These are phyloP conservation scores for Cataglyphis cursor DNA, from an alignment of 2,888 invertebrate genomes.

Conservation along the genomic window DNA sequence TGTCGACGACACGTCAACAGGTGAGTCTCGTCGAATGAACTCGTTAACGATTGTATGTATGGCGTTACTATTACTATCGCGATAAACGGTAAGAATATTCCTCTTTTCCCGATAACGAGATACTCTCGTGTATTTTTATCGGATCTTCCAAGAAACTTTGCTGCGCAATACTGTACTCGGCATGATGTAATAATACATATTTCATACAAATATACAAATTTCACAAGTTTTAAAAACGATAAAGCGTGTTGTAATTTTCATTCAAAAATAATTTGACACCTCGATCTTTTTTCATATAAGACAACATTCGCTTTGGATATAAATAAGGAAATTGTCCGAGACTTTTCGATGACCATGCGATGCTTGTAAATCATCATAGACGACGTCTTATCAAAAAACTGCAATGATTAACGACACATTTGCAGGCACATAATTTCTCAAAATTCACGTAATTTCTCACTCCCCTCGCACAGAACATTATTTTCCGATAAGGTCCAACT, in stretches of 20 bases:
- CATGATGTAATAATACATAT: neutral
- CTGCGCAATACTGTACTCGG: neutral
- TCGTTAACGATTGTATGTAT: neutral
- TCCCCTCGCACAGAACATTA: neutral
- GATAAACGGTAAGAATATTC: neutral
- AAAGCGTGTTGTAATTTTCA: neutral
- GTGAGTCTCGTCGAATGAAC: neutral
- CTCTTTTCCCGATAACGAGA: neutral
- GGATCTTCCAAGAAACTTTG: neutral
- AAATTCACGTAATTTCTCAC: neutral
- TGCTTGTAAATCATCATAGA: neutral
- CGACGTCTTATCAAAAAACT: neutral
- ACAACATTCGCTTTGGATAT: neutral
- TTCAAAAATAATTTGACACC: neutral
- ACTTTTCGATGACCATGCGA: neutral
- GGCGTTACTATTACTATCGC: neutral
- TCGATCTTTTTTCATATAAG: neutral
- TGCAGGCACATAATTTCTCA: neutral
- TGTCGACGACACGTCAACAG: neutral
- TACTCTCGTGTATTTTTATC: neutral
- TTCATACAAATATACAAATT: neutral
- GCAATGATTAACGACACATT: neutral
- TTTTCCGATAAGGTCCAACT: conserved; percentile 21
- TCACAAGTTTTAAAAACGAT: neutral
- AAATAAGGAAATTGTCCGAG: neutral